A percentile compares a stretch with the other conserved stretches of the same genome.
Conservation (phyloP, 2,113 vertebrate species). For the Fulmarus glacialis region DNA sequence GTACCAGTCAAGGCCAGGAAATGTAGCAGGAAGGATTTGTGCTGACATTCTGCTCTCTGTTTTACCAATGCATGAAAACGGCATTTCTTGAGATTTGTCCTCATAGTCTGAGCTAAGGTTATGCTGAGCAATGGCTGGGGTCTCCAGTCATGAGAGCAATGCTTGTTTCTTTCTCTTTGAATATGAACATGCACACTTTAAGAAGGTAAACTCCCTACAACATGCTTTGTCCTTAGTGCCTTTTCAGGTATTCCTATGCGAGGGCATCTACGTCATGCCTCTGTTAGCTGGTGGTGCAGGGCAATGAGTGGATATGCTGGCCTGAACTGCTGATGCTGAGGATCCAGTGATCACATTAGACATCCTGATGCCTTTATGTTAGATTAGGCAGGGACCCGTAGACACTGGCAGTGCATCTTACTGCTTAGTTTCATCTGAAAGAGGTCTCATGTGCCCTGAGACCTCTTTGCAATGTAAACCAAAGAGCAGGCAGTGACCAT, state of each 20-base stretch:
- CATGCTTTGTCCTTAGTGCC: neutral
- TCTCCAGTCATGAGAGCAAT: neutral
- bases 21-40: neutral
- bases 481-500: neutral
- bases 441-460: neutral
- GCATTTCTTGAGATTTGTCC: neutral
- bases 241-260: neutral
- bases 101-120: neutral
- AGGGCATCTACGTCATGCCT: rapidly evolving
- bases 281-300: neutral
- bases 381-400: neutral
- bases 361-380: neutral
- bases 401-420: neutral
- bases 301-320: neutral
- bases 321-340: neutral
- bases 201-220: neutral
- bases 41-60: neutral
- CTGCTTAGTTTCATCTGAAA: neutral
- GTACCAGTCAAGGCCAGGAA: neutral
- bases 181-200: neutral
- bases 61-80: neutral
- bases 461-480: neutral
- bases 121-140: rapidly evolving
- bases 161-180: neutral
- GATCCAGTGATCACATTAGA: neutral